phyloP scores from a whole-genome alignment of 2,797 vertebrate genomes.

The Siniperca undulata region DNA sequence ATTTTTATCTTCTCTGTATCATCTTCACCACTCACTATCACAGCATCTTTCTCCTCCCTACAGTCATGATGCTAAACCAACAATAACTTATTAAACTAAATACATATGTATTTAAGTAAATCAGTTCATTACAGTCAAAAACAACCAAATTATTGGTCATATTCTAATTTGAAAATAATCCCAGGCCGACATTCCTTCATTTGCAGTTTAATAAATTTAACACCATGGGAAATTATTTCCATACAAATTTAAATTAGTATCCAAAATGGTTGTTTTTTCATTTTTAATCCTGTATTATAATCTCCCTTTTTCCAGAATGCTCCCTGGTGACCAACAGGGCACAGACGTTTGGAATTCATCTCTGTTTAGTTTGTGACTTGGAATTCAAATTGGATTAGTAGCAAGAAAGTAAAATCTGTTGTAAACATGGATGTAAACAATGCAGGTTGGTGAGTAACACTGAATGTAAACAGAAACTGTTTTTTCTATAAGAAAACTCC shows the following conservation, averaged over 20 bases:
- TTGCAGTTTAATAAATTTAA: background rate
- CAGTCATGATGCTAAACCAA: too few species aligned
- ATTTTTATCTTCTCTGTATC: background rate
- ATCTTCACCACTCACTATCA: background rate
- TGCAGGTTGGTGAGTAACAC: too few species aligned
- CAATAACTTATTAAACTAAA: background rate
- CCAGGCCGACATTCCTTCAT: background rate
- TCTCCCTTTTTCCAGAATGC: background rate
- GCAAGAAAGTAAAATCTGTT: background rate
- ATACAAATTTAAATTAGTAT: background rate
- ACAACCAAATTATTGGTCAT: background rate
- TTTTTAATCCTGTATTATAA: background rate
- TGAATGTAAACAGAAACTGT: too few species aligned
- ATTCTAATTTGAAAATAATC: conserved; percentile 11
- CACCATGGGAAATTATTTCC: background rate
- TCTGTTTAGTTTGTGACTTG: background rate
- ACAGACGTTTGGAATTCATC: background rate
- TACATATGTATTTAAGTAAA: background rate
- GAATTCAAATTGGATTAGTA: background rate
- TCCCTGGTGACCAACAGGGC: background rate
- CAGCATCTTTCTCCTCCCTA: too few species aligned
- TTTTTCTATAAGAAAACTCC: too few species aligned
- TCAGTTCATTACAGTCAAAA: too few species aligned
- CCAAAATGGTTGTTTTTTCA: background rate
- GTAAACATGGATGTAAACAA: too few species aligned